Base-by-base conservation (phyloP, 1,140 invertebrate species). In the Pollicipes pollicipes region DNA sequence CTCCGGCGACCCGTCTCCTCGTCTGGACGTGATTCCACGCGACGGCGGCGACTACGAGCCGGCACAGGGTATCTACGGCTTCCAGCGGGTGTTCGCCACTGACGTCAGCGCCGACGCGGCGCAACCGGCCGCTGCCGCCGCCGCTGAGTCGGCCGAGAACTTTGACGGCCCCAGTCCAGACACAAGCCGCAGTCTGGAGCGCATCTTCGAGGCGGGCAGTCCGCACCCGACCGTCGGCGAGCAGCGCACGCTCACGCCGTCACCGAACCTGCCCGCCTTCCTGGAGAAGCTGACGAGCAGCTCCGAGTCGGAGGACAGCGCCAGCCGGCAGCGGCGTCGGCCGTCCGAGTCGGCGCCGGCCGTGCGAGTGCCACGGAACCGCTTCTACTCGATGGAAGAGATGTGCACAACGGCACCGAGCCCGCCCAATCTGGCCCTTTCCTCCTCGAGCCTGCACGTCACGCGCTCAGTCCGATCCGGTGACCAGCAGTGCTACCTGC, bases 271-370 rank as follows among this genome's bases (percentile, higher is more conserved):
- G 45, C 45, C 45, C 13, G 45, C 45, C 45, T 58, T 58, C 45
- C 45, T 58, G 45, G 45, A 58, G 45, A 58, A 58, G 45, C 45
- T 58, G 45, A 58, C 45, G 45, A 58, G 45, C 45, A 58, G 45
- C 45, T 58, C 45, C 10, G 45, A 58, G 45, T 58, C 45, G 45
- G 45, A 58, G 45, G 45, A 58, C 45, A 58, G 45, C 45, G 45
- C 45, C 45, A 58, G 17, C 17, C 45, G 45, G 45, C 45, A 21
- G 45, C 45, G 45, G 2, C 13, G 45, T 3, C 45, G 45, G 45
- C 8, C 45, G 10, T 58, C 45, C 45, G 45, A 58, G 13, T 58
- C 45, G 45, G 45, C 24, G 45, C 45, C 45, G 45, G 17, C 45
- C 21, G 45, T 58, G 45, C 45, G 45, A 10, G 45, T 58, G 45